Percentiles rank a stretch among this genome's conserved stretches.
These are phyloP conservation scores for Torymus texanus DNA, from an alignment of 2,888 invertebrate species.

Conservation along the genomic window DNA sequence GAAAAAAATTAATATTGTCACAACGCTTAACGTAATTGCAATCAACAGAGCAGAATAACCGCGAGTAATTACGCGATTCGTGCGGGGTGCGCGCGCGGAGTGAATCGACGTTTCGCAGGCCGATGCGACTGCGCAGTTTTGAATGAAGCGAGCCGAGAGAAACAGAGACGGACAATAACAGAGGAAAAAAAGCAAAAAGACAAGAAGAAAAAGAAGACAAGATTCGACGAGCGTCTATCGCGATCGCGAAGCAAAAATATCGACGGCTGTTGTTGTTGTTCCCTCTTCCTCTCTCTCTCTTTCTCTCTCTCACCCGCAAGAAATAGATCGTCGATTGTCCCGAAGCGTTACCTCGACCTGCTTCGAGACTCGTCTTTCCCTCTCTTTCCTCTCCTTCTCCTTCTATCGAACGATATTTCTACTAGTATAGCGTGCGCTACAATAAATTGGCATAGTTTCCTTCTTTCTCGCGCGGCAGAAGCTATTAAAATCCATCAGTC, in stretches of 20 bases:
- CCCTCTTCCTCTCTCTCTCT: too few species aligned
- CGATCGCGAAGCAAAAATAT: constrained; percentile 48
- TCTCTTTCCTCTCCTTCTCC: neutral
- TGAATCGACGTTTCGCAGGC: constrained; percentile 31
- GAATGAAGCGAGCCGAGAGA: constrained; percentile 26
- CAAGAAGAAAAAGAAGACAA: constrained; percentile 13
- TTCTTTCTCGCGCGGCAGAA: constrained; percentile 24
- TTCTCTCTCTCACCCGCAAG: constrained; percentile 25
- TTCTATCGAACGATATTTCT: neutral
- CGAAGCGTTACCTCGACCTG: constrained; percentile 68
- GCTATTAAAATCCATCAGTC: constrained; percentile 50
- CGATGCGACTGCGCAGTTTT: constrained; percentile 9
- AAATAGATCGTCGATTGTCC: constrained; percentile 63
- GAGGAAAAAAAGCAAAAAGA: neutral
- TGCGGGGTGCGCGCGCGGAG: neutral
- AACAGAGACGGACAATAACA: constrained; percentile 1
- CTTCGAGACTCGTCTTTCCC: constrained; percentile 54
- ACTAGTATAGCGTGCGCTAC: constrained; percentile 27
- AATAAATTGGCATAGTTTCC: constrained; percentile 54
- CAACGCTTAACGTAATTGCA: constrained; percentile 31
- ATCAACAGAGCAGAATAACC: constrained; percentile 31
- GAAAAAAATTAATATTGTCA: constrained; percentile 36
- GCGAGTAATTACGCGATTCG: constrained; percentile 37
- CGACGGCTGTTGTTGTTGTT: constrained; percentile 10
- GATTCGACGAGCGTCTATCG: constrained; percentile 23